Percentiles rank a stretch among this genome's conserved stretches.
phyloP scores from a whole-genome alignment of 1,140 invertebrate species.

The Platyura marginata region DNA sequence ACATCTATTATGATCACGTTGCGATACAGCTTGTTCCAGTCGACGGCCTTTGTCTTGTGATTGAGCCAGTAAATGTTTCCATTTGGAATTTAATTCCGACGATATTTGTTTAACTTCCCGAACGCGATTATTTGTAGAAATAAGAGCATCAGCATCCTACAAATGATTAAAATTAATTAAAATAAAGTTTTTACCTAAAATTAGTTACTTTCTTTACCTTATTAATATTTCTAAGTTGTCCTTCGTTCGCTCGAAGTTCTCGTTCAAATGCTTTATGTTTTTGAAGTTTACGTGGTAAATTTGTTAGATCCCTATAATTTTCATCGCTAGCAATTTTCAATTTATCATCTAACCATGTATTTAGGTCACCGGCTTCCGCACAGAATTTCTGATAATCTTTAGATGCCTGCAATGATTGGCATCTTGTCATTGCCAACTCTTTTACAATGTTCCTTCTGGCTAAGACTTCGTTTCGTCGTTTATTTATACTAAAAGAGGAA shows the following conservation, averaged over 20 bases:
- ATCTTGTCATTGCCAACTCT: conserved; percentile 48
- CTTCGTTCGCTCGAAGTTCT: conserved; percentile 82
- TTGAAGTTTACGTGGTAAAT: conserved; percentile 83
- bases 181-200: conserved; percentile 1
- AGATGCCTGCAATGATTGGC: conserved; percentile 54
- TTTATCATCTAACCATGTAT: conserved; percentile 84
- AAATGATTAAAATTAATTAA: not conserved
- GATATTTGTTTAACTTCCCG: conserved; percentile 45
- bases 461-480: conserved; percentile 56
- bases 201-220: conserved; percentile 29
- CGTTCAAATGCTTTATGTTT: conserved; percentile 96
- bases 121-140: conserved; percentile 47
- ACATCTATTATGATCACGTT: conserved; percentile 26
- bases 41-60: conserved; percentile 73
- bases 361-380: conserved; percentile 73
- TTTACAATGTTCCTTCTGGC: conserved; percentile 53
- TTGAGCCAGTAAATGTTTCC: conserved; percentile 45
- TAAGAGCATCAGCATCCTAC: conserved; percentile 42
- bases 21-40: conserved; percentile 31
- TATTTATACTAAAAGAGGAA: conserved; percentile 38
- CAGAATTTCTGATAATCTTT: conserved; percentile 71
- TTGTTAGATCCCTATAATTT: conserved; percentile 78
- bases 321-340: conserved; percentile 79
- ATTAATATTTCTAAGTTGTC: conserved; percentile 66
- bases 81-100: conserved; percentile 48